Evolutionary conservation across 2,797 vertebrate genomes (phyloP).

Genomic region (Bufotes viridis): DNA sequence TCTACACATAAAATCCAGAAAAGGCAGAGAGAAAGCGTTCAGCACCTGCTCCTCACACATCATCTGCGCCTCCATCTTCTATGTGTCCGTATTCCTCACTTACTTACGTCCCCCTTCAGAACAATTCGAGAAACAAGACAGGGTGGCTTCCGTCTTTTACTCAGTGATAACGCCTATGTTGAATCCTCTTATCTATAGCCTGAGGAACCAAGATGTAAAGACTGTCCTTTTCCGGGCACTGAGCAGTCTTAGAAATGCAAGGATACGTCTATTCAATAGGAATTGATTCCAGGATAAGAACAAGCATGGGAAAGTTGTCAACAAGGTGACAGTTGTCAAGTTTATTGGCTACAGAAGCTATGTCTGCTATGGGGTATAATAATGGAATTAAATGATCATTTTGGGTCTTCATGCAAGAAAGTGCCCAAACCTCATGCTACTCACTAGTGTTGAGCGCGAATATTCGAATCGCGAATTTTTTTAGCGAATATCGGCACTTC

Average conservation of each 20-base stretch:
- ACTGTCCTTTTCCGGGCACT: not conserved
- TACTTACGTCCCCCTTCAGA: not conserved
- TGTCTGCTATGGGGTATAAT: too few species aligned
- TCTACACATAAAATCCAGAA: conserved; percentile 58
- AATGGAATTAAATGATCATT: too few species aligned
- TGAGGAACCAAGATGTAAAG: conserved; percentile 34
- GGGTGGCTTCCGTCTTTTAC: conserved; percentile 20
- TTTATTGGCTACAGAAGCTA: not conserved
- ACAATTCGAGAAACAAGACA: not conserved
- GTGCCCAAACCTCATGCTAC: too few species aligned
- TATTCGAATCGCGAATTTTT: too few species aligned
- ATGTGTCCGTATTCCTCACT: conserved; percentile 63
- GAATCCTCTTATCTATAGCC: conserved; percentile 36
- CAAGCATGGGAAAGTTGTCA: not conserved
- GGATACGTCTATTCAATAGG: not conserved
- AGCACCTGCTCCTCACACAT: conserved; percentile 66
- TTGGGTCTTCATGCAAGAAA: too few species aligned
- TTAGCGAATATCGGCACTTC: too few species aligned
- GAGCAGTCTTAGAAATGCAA: not conserved
- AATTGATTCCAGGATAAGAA: not conserved
- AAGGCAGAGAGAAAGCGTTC: conserved; percentile 49
- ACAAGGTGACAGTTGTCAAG: not conserved
- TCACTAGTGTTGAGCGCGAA: too few species aligned
- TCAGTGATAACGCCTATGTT: conserved; percentile 28
- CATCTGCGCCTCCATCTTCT: conserved; percentile 65